These are phyloP conservation scores for Neodon shergylaensis DNA, from an alignment of 2,113 vertebrate species.

Conservation along the genomic window DNA sequence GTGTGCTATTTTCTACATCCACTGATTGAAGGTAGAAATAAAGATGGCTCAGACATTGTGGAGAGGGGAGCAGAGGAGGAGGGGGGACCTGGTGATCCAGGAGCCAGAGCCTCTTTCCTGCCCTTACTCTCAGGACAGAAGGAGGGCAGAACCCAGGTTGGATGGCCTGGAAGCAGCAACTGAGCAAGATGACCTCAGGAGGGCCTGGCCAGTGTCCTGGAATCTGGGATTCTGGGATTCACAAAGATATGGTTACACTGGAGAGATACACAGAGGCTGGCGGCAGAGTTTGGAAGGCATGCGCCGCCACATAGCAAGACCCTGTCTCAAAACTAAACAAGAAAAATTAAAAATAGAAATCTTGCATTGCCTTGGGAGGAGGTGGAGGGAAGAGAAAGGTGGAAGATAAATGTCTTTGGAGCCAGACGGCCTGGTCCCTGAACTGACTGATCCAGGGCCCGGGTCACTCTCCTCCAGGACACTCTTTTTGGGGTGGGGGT, in stretches of 20 bases:
- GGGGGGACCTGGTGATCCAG: background rate
- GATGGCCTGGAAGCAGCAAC: conserved; percentile 25
- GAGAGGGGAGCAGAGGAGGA: background rate
- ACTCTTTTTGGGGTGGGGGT: background rate
- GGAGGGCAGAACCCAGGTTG: background rate
- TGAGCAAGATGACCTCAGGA: conserved; percentile 62
- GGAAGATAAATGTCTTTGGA: background rate
- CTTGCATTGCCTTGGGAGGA: background rate
- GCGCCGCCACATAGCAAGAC: conserved; percentile 14
- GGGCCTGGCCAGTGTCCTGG: conserved; percentile 63
- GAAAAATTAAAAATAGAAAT: conserved; percentile 32
- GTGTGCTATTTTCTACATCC: conserved; percentile 54
- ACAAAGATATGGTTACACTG: conserved; percentile 67
- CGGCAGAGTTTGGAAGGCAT: conserved; percentile 39
- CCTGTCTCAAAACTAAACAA: conserved; percentile 43
- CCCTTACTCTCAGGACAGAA: background rate
- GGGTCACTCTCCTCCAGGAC: background rate
- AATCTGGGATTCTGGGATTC: conserved; percentile 66
- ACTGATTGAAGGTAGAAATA: conserved; percentile 62
- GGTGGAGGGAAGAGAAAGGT: background rate
- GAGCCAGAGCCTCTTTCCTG: background rate
- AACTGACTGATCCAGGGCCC: background rate
- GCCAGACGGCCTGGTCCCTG: background rate
- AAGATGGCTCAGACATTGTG: conserved; percentile 50
- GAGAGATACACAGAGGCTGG: conserved; percentile 55